phyloP scores from a whole-genome alignment of 2,888 invertebrate species.

The Epirrita christyi region DNA sequence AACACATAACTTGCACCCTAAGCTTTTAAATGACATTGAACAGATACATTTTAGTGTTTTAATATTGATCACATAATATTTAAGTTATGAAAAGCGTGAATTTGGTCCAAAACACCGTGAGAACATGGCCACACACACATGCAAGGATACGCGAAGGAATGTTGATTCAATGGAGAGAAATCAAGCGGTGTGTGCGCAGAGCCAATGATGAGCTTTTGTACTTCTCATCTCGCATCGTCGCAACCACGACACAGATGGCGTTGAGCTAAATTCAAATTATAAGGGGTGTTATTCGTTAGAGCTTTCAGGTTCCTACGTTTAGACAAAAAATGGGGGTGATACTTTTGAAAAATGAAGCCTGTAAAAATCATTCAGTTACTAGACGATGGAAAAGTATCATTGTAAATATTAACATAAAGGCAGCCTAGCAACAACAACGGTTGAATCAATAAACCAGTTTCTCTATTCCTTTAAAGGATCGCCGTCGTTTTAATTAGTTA shows the following conservation, averaged over 20 bases:
- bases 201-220: constrained; percentile 74
- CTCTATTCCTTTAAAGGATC: background rate
- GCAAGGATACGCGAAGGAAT: constrained; percentile 79
- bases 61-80: constrained; percentile 46
- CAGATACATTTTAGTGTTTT: constrained; percentile 37
- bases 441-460: constrained; percentile 23
- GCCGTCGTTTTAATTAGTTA: constrained; percentile 2
- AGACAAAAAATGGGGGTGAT: constrained; percentile 6
- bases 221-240: constrained; percentile 53
- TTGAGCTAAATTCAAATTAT: constrained; percentile 31
- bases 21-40: constrained; percentile 37
- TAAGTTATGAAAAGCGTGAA: constrained; percentile 57
- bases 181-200: constrained; percentile 73
- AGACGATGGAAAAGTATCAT: background rate
- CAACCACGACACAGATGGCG: constrained; percentile 69
- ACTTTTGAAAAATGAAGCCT: no score
- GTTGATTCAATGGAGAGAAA: constrained; percentile 84
- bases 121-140: constrained; percentile 76
- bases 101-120: constrained; percentile 60
- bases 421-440: constrained; percentile 28
- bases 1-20: constrained; percentile 47
- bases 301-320: constrained; percentile 4
- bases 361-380: no score
- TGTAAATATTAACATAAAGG: background rate
- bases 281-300: constrained; percentile 47